Percentiles rank a stretch among this genome's conserved stretches.
Conservation (phyloP, 2,888 invertebrate species). For the Tetramorium bicarinatum region DNA sequence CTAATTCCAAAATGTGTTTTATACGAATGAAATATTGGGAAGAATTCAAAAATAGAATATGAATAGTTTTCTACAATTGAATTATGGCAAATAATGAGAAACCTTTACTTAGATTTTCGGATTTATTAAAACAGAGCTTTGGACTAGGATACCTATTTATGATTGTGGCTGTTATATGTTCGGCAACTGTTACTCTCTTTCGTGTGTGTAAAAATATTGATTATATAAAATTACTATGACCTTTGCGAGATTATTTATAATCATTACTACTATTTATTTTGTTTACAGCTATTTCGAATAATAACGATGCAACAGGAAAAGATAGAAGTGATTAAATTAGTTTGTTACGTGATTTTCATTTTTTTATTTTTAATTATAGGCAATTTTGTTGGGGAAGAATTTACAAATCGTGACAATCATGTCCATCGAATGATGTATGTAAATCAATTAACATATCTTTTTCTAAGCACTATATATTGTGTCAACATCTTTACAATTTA, state of each 20-base stretch:
- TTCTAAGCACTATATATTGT: background rate
- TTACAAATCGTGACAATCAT: background rate
- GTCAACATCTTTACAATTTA: too few relatives aligned
- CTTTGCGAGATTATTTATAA: background rate
- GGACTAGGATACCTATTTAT: background rate
- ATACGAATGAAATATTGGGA: background rate
- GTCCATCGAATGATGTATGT: conserved; percentile 20
- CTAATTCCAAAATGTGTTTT: background rate
- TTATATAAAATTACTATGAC: background rate
- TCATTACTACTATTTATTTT: background rate
- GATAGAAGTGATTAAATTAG: background rate
- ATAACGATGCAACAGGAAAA: background rate
- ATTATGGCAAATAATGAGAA: background rate
- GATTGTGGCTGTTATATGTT: background rate
- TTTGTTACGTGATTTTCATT: background rate
- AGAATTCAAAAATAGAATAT: background rate
- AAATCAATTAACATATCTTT: background rate
- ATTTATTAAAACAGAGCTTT: background rate
- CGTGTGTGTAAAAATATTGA: background rate
- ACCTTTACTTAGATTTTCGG: conserved; percentile 10
- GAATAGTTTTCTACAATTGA: background rate
- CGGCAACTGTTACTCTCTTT: background rate
- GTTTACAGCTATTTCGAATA: conserved; percentile 29
- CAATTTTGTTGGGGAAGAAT: conserved; percentile 31
- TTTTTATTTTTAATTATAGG: background rate